These are phyloP conservation scores for Prionace glauca DNA, from an alignment of 2,797 vertebrate genomes.

Conservation along the genomic window DNA sequence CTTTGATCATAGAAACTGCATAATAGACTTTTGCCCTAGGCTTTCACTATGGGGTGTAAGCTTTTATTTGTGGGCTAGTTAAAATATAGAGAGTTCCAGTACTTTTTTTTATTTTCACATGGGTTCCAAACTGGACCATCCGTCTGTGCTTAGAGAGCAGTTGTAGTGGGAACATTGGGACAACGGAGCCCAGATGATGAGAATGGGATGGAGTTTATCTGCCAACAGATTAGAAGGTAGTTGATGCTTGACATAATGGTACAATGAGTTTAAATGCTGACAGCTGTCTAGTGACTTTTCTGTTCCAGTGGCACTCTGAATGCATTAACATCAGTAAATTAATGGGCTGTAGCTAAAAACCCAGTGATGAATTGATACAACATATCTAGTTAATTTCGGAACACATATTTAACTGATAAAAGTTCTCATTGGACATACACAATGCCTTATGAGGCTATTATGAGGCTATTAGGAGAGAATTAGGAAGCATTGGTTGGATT, in stretches of 20 bases:
- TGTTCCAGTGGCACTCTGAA: background rate
- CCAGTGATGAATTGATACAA: background rate
- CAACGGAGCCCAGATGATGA: background rate
- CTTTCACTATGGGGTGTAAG: background rate
- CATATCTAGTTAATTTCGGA: background rate
- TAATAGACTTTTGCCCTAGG: background rate
- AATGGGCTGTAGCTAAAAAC: background rate
- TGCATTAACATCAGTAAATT: background rate
- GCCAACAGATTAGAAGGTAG: background rate
- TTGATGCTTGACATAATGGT: slow-evolving; percentile 5
- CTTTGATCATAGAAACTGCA: background rate
- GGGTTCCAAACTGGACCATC: background rate
- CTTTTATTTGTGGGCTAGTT: background rate
- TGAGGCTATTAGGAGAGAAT: no score
- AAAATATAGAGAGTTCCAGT: background rate
- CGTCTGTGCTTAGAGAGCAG: background rate
- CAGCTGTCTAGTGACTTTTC: background rate
- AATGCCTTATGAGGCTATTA: no score
- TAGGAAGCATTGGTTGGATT: no score
- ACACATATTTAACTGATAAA: background rate
- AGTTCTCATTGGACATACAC: background rate
- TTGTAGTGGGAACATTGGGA: background rate
- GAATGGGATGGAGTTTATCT: background rate
- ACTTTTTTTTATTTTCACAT: background rate
- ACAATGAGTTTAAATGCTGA: background rate